Conservation (phyloP, 2,797 vertebrate species). For the Ficedula albicollis region DNA sequence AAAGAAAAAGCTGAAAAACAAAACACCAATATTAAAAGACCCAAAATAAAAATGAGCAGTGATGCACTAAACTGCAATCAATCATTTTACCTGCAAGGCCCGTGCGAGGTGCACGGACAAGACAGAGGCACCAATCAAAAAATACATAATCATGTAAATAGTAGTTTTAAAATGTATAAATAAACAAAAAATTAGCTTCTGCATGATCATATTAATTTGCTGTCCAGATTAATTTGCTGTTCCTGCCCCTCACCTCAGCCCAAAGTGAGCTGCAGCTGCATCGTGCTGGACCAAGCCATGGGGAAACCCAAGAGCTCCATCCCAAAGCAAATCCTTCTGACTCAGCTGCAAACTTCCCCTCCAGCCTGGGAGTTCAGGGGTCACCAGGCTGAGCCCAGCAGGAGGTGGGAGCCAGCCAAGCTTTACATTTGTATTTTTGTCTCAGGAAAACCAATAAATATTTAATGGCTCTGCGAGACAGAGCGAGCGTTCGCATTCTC, state of each 20-base stretch:
- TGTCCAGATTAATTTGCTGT: too few species aligned
- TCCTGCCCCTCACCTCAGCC: background rate
- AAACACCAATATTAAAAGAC: too few species aligned
- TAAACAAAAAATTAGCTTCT: too few species aligned
- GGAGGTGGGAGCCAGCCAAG: background rate
- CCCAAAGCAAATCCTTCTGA: background rate
- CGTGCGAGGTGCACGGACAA: too few species aligned
- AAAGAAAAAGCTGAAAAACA: too few species aligned
- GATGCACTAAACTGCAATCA: too few species aligned
- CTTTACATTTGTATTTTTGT: background rate
- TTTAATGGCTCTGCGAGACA: background rate
- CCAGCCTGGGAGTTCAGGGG: background rate
- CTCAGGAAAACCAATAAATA: constrained; percentile 3
- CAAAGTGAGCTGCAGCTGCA: background rate
- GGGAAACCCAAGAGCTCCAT: background rate
- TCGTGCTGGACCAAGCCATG: rapidly evolving
- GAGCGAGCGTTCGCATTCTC: rapidly evolving
- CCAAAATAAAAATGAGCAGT: too few species aligned
- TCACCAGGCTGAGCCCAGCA: background rate
- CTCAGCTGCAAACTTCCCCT: background rate
- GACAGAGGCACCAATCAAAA: too few species aligned
- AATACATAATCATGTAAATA: too few species aligned
- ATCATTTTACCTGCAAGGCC: too few species aligned
- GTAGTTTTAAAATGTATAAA: too few species aligned
- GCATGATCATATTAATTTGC: too few species aligned